A percentile compares a stretch with the other conserved stretches of the same genome.
phyloP scores from a whole-genome alignment of 2,888 invertebrate genomes.

The Ochropleura leucogaster region DNA sequence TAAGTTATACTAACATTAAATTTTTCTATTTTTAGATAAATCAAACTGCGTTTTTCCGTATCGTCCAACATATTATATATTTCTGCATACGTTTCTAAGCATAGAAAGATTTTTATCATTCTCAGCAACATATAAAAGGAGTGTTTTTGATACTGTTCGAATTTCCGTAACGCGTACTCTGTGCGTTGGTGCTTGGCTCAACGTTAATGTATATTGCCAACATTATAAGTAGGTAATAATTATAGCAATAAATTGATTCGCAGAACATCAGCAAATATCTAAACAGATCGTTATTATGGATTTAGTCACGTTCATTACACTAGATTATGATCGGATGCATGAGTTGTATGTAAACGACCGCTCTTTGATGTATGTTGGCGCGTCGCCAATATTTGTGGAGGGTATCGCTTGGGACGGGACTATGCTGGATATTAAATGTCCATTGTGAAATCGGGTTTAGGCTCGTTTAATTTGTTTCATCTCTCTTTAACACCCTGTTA shows the following conservation, averaged over 20 bases:
- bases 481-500: too few species aligned
- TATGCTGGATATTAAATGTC: constrained; percentile 17
- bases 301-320: constrained; percentile 29
- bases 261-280: constrained; percentile 21
- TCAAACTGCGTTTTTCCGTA: too few species aligned
- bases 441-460: neutral
- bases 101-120: too few species aligned
- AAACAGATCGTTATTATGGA: constrained; percentile 25
- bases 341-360: constrained; percentile 36
- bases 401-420: neutral
- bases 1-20: too few species aligned
- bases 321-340: constrained; percentile 34
- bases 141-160: neutral
- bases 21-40: too few species aligned
- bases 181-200: neutral
- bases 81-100: too few species aligned
- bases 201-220: neutral
- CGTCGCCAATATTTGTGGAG: constrained; percentile 38
- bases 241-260: constrained; percentile 23
- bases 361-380: constrained; percentile 42
- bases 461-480: too few species aligned
- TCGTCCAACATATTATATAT: too few species aligned
- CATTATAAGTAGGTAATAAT: neutral
- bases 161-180: neutral
- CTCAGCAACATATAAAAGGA: too few species aligned